These are phyloP conservation scores for Dermochelys coriacea DNA, from an alignment of 2,797 vertebrate species.

Conservation along the genomic window DNA sequence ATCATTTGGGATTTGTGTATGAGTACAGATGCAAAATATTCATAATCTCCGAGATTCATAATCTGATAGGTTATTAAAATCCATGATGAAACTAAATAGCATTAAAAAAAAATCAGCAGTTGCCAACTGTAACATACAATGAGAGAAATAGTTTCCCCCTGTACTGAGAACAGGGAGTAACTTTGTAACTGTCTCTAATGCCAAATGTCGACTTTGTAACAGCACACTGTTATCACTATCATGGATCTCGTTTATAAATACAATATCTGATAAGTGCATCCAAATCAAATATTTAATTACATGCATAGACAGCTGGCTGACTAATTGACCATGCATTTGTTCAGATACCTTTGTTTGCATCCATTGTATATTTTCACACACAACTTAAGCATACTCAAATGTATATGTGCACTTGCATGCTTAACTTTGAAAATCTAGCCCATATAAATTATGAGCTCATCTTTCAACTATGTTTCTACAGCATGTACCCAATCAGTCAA, in stretches of 20 bases:
- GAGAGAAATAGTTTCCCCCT: not conserved
- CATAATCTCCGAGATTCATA: not conserved
- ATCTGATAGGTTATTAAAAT: not conserved
- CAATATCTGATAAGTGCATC: not conserved
- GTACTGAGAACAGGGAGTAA: not conserved
- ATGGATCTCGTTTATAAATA: not conserved
- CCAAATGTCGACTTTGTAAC: not conserved
- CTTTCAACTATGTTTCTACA: not conserved
- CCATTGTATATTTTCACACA: not conserved
- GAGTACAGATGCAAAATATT: not conserved
- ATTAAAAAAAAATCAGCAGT: not conserved
- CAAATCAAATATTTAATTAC: not conserved
- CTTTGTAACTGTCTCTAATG: not conserved
- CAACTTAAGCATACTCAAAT: fast-evolving
- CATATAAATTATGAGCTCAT: not conserved
- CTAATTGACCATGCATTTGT: not conserved
- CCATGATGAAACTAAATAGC: not conserved
- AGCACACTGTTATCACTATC: not conserved
- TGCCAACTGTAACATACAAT: not conserved
- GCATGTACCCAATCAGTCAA: fast-evolving
- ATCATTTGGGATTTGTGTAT: fast-evolving
- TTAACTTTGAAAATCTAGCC: not conserved
- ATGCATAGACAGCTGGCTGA: not conserved
- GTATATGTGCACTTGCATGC: not conserved
- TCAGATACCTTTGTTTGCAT: not conserved